Evolutionary conservation across 2,113 vertebrate genomes (phyloP), one percentile per base, ranked within the genome.

Genomic region (Mobula hypostoma): DNA sequence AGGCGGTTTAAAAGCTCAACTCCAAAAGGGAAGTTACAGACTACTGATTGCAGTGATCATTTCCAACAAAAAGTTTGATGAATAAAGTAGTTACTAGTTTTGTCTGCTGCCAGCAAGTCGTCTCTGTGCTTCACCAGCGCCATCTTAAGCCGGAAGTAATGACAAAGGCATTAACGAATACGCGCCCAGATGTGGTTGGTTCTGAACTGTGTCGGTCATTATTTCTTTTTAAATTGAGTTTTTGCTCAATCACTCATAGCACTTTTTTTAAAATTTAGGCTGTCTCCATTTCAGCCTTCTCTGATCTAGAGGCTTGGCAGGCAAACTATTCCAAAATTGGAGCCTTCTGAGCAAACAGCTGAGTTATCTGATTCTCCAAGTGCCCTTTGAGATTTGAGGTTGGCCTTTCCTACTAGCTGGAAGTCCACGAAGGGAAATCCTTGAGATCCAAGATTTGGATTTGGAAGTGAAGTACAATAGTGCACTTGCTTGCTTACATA

Each of bases 111-210:
- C 48, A 48, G 48, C 48, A 48, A 48, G 48, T 48, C 48, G 3
- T 48, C 48, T 4, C 48, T 48, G 48, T 48, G 48, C 3, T 48
- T 48, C 48, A 48, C 48, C 48, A 48, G 48, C 3, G 48, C 48
- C 48, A 48, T 48, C 48, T 48, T 48, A 48, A 48, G 48, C 48
- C 48, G 48, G 48, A 48, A 48, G 48, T 48, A 29, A 87, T 87
- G 83, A 58, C 83, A 87, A 87, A 87, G 82, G 83, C 83, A 87
- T 87, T 87, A 61, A 61, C 83, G 24, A 87, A 11, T 87, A 27
- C 27, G 58, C 63, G 83, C 56, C 27, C 9, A 87, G 83, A 87
- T 61, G 56, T n/a, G 56, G 83, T 87, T 61, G 58, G 83, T 61
- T 63, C 83, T 63, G 83, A 56, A 87, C 27, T 87, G 82, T 24